phyloP scores from a whole-genome alignment of 2,797 vertebrate genomes.

The Coranthus polyacanthus region DNA sequence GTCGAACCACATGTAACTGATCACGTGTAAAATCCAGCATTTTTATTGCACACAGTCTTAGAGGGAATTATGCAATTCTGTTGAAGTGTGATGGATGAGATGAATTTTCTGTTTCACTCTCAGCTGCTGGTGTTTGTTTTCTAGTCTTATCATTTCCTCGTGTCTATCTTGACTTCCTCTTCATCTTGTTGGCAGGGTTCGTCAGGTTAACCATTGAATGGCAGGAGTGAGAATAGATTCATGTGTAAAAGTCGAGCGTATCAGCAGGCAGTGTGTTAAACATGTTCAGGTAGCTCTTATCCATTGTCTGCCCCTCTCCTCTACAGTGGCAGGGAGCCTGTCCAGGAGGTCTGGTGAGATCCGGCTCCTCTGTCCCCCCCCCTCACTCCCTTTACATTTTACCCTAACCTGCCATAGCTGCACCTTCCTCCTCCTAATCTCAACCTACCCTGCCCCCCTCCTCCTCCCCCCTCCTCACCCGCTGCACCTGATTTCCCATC shows the following conservation, averaged over 20 bases:
- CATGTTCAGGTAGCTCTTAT: conserved; percentile 80
- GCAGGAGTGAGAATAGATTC: background rate
- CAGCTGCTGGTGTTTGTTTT: conserved; percentile 25
- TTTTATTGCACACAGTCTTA: too few relatives aligned
- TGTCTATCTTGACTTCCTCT: conserved; percentile 1
- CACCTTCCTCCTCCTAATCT: conserved; percentile 45
- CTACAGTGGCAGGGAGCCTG: conserved; percentile 94
- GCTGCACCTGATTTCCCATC: conserved; percentile 45
- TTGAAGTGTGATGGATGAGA: background rate
- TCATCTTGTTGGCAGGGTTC: conserved; percentile 1
- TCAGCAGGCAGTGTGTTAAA: conserved; percentile 30
- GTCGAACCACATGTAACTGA: too few relatives aligned
- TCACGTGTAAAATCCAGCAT: too few relatives aligned
- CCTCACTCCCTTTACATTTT: conserved; percentile 8
- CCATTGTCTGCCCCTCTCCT: conserved; percentile 92
- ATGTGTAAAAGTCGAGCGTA: background rate
- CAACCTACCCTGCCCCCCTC: background rate
- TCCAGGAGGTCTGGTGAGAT: conserved; percentile 98
- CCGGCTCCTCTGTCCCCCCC: conserved; percentile 77
- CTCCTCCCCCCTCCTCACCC: conserved; percentile 11
- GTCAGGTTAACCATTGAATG: conserved; percentile 13
- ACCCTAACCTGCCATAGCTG: conserved; percentile 33
- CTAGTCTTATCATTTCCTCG: conserved; percentile 23
- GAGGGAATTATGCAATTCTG: too few relatives aligned
- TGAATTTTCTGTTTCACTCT: background rate